A percentile compares a stretch with the other conserved stretches of the same genome.
These are phyloP conservation scores for Dermatophagoides farinae DNA, from an alignment of 1,140 invertebrate species.

Conservation along the genomic window DNA sequence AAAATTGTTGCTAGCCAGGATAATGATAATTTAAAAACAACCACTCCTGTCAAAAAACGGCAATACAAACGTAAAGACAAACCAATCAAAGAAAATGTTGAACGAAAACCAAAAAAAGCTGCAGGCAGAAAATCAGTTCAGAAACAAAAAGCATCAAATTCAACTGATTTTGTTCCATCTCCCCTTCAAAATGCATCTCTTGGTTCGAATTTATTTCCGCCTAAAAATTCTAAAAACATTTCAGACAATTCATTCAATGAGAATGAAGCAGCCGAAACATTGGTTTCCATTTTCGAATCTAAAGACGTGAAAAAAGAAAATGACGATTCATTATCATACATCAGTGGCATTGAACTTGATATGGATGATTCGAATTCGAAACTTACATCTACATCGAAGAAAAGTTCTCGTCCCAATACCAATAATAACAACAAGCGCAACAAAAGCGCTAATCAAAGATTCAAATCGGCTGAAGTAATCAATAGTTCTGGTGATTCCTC, in stretches of 20 bases:
- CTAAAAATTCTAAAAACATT: not conserved
- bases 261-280: constrained; percentile 11
- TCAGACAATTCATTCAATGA: not conserved
- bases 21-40: not conserved
- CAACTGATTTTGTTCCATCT: not conserved
- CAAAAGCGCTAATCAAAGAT: not conserved
- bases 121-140: not conserved
- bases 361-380: not conserved
- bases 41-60: not conserved
- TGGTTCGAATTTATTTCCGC: not conserved
- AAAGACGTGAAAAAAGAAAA: not conserved
- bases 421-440: not conserved
- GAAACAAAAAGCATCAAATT: not conserved
- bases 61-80: not conserved
- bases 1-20: not conserved
- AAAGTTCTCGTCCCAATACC: not conserved
- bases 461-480: not conserved
- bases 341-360: not conserved
- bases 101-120: not conserved
- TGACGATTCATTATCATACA: not conserved
- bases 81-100: not conserved
- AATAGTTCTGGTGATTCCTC: constrained; percentile 3
- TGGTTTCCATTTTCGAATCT: constrained; percentile 8
- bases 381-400: not conserved
- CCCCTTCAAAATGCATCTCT: not conserved